Evolutionary conservation across 1,140 invertebrate species (phyloP), one percentile per base, ranked within the genome.

Genomic region (Melipona quadrifasciata): DNA sequence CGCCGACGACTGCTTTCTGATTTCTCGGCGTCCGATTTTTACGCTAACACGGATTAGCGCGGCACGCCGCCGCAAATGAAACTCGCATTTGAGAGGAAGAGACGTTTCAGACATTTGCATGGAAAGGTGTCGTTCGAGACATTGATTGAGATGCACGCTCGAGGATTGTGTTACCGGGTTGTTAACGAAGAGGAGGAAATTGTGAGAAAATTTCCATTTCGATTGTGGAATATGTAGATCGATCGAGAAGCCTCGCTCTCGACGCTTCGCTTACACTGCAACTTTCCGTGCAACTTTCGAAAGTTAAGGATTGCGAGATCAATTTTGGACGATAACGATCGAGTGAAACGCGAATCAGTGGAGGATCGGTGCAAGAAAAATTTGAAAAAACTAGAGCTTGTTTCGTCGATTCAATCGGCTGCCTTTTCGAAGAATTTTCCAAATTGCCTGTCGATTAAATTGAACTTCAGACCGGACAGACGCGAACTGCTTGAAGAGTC

Each of bases 1-100:
- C 14, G 64, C n/a, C 57, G 14, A 47, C 81, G 74, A 78, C 78
- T 70, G 74, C 74, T 70, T 58, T 53, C 81, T 61, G 74, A 78
- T 83, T 70, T 71, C 81, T 1, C 27, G 27, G 19, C 19, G 27
- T 47, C 24, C 73, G 64, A 68, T 82, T 82, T 82, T 82, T 68
- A 51, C 34, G 53, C 19, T 12, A n/a, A n/a, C 0, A 2, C 14
- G 74, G 34, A 77, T 81, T 81, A 81, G 53, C 80, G 58, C 58
- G 31, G n/a, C 57, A 27, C 34, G 39, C 16, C 3, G 19, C 14
- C 11, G 11, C 5, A 11, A 5, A 70, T 24, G 5, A 0, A 12
- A 11, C 4, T 47, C 10, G 11, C 0, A 24, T 8, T 70, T 1
- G 21, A 70, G 12, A 39, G 19, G 14, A 19, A 68, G 8, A 16